Evolutionary conservation across 1,140 invertebrate species (phyloP).

Genomic region (Caenorhabditis inopinata): DNA sequence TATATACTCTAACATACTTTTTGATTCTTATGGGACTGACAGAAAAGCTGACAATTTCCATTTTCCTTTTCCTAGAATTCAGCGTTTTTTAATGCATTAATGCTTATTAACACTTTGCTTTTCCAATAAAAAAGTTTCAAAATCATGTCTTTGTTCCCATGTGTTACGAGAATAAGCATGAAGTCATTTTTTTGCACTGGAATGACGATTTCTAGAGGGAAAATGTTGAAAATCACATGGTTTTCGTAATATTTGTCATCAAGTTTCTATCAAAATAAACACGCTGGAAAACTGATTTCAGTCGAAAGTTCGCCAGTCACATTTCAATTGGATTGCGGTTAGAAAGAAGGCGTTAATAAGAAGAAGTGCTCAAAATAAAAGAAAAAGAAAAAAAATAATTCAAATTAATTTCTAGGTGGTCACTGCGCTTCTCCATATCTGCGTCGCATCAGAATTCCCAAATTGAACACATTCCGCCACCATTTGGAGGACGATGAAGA

Average conservation of each 20-base stretch:
- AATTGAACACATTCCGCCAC: slow-evolving; percentile 1
- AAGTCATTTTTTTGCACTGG: no score
- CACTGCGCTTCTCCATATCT: slow-evolving; percentile 12
- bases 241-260: neutral
- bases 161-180: no score
- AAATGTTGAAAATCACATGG: no score
- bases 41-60: no score
- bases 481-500: slow-evolving; percentile 14
- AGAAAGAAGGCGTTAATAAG: neutral
- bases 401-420: neutral
- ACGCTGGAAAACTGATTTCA: neutral
- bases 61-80: no score
- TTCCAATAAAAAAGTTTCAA: no score
- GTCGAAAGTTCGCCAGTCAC: neutral
- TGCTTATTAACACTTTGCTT: no score
- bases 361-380: neutral
- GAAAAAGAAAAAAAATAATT: neutral
- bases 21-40: no score
- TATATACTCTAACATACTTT: no score
- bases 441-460: neutral
- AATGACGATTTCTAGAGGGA: no score
- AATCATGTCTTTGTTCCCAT: no score
- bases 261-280: neutral
- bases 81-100: no score
- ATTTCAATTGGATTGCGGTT: neutral